Evolutionary conservation across 1,140 invertebrate genomes (phyloP), one percentile per base, ranked within the genome.

Genomic region (Tetramorium simillimum): DNA sequence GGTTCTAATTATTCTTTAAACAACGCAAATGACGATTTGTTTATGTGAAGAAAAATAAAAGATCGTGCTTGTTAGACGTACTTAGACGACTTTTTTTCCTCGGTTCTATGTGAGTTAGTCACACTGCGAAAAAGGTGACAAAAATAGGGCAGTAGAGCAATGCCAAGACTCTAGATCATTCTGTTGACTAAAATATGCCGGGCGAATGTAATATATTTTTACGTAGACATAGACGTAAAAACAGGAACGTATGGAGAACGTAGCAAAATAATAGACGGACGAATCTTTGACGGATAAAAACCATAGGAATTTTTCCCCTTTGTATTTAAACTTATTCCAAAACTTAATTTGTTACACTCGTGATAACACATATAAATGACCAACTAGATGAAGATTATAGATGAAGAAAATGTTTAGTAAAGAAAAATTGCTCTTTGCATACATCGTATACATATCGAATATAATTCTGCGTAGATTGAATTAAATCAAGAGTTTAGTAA

Each of bases 121-220:
- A 73, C 37, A 10, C 9, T n/a, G 40, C 21, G 69, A 86, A 86
- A 86, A 80, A 86, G 63, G 12, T 67, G 77, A 86, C 58, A 82
- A 86, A 86, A 86, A 86, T 86, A 86, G 85, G 85, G 43, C 28
- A 86, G 65, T 84, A 82, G 85, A 84, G 51, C 85, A 86, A 84
- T 86, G 85, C 85, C 85, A 86, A 86, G 58, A 81, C 51, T 69
- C 69, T 76, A 88, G 76, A 86, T 72, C 85, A 75, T 72, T 80
- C 73, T 77, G 49, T 24, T 60, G 70, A 28, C 37, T 46, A 33
- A 76, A 77, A 85, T 88, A 84, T 84, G 43, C 24, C 53, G 7
- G 28, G 9, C 69, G n/a, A 21, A 56, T 51, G 28, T 67, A 82
- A 58, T 43, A 75, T 75, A 62, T 75, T 84, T 84, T 84, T 84